Base-by-base conservation (phyloP, 1,140 invertebrate species). In the Drosophila busckii region DNA sequence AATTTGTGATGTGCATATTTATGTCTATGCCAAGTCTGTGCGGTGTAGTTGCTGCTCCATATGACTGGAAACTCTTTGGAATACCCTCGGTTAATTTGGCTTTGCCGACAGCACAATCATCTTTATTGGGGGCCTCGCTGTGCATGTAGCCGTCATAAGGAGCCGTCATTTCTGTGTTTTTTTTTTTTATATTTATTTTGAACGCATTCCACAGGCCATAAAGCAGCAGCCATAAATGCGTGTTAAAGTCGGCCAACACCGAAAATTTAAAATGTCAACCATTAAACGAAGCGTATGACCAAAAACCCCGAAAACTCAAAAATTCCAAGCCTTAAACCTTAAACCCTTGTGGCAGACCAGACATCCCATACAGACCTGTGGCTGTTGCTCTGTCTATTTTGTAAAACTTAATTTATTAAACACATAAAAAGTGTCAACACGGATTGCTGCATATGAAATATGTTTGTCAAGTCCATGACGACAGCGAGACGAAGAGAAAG, bases 351-450 rank as follows among this genome's bases (percentile, higher is more conserved):
- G n/a, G n/a, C n/a, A n/a, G n/a, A n/a, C n/a, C n/a, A n/a, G n/a
- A n/a, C n/a, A 45, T 17, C 58, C 38, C 49, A 67, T 12, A 23
- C 10, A n/a, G 4, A 8, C 40, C 20, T 10, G 8, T 4, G 19
- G 23, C n/a, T 44, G 23, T 16, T 6, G 23, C 9, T 20, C 17
- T 31, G 15, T 20, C 62, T 78, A 78, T 78, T 78, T 78, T 78
- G 71, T 78, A 78, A 78, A 67, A 67, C 53, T 78, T 67, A 63
- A 78, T 78, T 80, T 80, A 80, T 80, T 70, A 71, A 75, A 78
- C 71, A 78, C 71, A 78, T 78, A 80, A 78, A 80, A 80, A 78
- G 71, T 78, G 71, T 78, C 71, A 78, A 78, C 71, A 78, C 67
- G 66, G 62, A 49, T 63, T 78, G 67, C 66, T 70, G 67, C 67